phyloP scores from a whole-genome alignment of 30 jellyfish, hydroid and myxozoan genomes.

The Morbakka virulenta region DNA sequence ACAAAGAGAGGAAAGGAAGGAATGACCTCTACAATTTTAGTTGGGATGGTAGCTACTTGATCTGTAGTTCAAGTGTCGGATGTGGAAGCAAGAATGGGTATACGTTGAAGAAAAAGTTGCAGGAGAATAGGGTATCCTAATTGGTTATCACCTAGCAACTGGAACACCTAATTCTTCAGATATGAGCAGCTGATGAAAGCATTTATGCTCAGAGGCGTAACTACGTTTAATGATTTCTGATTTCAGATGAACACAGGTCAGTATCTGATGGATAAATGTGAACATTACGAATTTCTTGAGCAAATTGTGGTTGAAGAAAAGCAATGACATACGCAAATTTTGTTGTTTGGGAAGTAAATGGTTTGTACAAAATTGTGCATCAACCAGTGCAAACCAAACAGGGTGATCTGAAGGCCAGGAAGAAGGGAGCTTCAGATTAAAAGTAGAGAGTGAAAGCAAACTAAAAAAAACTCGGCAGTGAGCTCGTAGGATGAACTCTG shows the following conservation, averaged over 20 bases:
- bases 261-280: too few relatives aligned
- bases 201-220: too few relatives aligned
- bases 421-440: neutral
- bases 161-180: too few relatives aligned
- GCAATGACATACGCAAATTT: neutral
- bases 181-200: too few relatives aligned
- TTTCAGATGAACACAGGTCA: too few relatives aligned
- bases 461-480: too few relatives aligned
- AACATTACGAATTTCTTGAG: neutral
- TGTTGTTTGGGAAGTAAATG: too few relatives aligned
- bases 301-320: neutral
- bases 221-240: too few relatives aligned
- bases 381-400: neutral
- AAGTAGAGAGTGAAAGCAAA: neutral
- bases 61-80: neutral
- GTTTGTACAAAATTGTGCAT: neutral
- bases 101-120: neutral
- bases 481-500: too few relatives aligned
- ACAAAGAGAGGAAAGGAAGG: neutral
- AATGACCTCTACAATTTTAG: neutral
- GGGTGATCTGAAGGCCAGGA: neutral
- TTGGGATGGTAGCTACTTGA: neutral
- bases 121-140: neutral
- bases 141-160: too few relatives aligned
- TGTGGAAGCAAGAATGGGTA: neutral